Evolutionary conservation across 1,140 invertebrate genomes (phyloP), one percentile per base, ranked within the genome.

Genomic region (Drusus annulatus): DNA sequence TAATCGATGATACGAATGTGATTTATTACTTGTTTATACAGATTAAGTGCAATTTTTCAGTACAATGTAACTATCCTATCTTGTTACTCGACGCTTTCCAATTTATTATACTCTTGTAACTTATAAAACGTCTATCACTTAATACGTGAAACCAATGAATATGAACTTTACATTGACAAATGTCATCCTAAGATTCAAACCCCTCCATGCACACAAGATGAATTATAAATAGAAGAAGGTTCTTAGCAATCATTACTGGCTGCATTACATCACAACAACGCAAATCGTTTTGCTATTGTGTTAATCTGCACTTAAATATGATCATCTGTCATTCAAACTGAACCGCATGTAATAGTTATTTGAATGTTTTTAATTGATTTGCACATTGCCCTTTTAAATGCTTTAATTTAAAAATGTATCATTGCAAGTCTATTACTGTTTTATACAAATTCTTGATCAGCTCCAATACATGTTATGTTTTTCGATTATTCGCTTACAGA

Each of bases 271-370:
- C 73, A 80, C 76, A 82, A 17, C 31, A 60, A 62, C 62, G 71
- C 52, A 84, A 82, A 84, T 86, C 82, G 69, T n/a, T n/a, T n/a
- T n/a, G n/a, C n/a, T n/a, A n/a, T n/a, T n/a, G n/a, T n/a, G n/a
- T 45, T 45, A 45, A 45, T 45, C 36, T 45, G 36, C 36, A 45
- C 7, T 45, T 1, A 45, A 45, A 1, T 84, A 81, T 45, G n/a
- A 15, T 71, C 81, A 81, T 84, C 50, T 76, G 65, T 36, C 80
- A 78, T 68, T 83, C 79, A 50, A 36, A 28, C 21, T 28, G 63
- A 81, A n/a, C 15, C 58, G 45, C 21, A 45, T 13, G 2, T 45
- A 45, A 45, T 45, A 45, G 13, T 45, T 13, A 45, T 45, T 45
- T 45, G 36, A 45, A 45, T 45, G 36, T 60, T 60, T 60, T 60